Conservation (phyloP, 1,140 invertebrate genomes). For the Euschistus heros region DNA sequence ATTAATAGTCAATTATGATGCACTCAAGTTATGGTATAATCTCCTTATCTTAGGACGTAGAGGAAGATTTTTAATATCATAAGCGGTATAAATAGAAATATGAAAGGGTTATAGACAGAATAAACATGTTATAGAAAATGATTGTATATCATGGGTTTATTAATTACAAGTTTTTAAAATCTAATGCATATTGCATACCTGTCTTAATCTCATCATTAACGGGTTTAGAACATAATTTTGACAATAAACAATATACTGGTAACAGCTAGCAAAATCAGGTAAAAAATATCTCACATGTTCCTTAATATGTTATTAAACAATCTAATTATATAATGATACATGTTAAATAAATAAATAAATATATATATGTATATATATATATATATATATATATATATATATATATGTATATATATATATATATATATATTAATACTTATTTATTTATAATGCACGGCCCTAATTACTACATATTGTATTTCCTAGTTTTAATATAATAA, state of each 20-base stretch:
- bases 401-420: background rate
- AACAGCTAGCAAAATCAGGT: slow-evolving; percentile 23
- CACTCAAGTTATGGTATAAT: too few species aligned
- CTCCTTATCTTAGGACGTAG: too few species aligned
- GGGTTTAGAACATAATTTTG: slow-evolving; percentile 11
- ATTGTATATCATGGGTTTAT: slow-evolving; percentile 26
- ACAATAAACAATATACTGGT: slow-evolving; percentile 22
- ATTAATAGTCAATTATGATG: too few species aligned
- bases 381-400: slow-evolving; percentile 14
- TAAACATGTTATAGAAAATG: slow-evolving; percentile 7
- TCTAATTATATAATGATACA: background rate
- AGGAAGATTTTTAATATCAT: too few species aligned
- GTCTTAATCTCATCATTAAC: slow-evolving; percentile 10
- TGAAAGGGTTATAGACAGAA: too few species aligned
- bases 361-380: background rate
- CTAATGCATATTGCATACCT: slow-evolving; percentile 14
- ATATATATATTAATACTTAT: background rate
- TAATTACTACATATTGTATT: slow-evolving; percentile 21
- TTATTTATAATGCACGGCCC: slow-evolving; percentile 17
- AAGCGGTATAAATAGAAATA: too few species aligned
- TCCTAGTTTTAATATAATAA: slow-evolving; percentile 15
- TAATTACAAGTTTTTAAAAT: slow-evolving; percentile 21
- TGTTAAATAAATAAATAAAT: too few species aligned
- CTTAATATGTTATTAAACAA: slow-evolving; percentile 5
- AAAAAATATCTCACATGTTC: slow-evolving; percentile 20